Percentiles rank a stretch among this genome's conserved stretches.
phyloP scores from a whole-genome alignment of 2,113 vertebrate genomes.

The Hirundichthys speculiger region DNA sequence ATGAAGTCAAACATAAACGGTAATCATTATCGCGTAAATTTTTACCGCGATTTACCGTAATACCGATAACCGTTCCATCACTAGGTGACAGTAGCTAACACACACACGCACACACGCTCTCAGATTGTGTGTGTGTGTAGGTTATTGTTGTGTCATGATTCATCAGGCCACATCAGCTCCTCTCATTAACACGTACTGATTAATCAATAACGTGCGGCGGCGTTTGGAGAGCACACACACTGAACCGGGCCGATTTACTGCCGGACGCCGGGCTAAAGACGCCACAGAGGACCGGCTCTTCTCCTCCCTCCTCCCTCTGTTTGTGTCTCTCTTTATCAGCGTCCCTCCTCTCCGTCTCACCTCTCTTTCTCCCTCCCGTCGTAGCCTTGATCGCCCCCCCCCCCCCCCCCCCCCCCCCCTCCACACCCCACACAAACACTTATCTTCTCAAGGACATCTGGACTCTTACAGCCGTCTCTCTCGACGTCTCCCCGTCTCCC shows the following conservation, averaged over 20 bases:
- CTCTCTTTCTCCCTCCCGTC: conserved; percentile 23
- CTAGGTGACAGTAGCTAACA: conserved; percentile 3
- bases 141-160: conserved; percentile 59
- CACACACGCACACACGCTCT: background rate
- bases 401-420: conserved; percentile 25
- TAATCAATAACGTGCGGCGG: conserved; percentile 65
- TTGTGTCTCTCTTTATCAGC: conserved; percentile 29
- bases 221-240: conserved; percentile 61
- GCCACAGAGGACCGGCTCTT: conserved; percentile 26
- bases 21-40: too few relatives aligned
- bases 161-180: conserved; percentile 58
- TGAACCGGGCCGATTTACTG: conserved; percentile 65
- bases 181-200: conserved; percentile 71
- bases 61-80: too few relatives aligned
- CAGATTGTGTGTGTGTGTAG: conserved; percentile 8
- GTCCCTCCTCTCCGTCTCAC: conserved; percentile 8
- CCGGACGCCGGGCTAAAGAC: conserved; percentile 39
- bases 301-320: background rate
- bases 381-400: conserved; percentile 12
- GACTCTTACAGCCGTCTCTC: conserved; percentile 44
- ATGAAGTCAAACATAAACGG: too few relatives aligned
- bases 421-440: conserved; percentile 9
- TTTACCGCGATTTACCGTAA: too few relatives aligned
- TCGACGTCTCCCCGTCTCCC: conserved; percentile 31
- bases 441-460: conserved; percentile 74